These are phyloP conservation scores for Notamacropus eugenii DNA, from an alignment of 2,797 vertebrate genomes.

Conservation along the genomic window DNA sequence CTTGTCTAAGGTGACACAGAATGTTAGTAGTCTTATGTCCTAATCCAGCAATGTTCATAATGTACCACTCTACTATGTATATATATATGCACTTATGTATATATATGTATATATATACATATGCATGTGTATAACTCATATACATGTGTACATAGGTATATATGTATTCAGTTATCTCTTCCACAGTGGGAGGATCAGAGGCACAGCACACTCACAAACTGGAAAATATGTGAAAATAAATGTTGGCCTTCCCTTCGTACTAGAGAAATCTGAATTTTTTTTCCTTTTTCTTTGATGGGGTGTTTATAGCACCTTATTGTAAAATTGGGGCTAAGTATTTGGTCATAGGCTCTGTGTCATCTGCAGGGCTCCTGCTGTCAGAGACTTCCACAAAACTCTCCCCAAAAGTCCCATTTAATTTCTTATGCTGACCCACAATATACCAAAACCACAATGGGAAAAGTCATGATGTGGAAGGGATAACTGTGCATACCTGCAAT, in stretches of 20 bases:
- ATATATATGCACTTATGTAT: neutral
- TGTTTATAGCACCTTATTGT: neutral
- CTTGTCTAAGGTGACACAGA: neutral
- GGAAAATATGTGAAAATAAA: neutral
- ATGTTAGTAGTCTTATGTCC: neutral
- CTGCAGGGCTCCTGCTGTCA: neutral
- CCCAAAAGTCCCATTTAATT: neutral
- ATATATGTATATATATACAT: neutral
- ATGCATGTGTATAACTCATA: neutral
- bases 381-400: neutral
- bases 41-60: neutral
- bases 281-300: neutral
- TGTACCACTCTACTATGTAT: neutral
- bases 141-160: neutral
- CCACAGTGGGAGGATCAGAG: neutral
- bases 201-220: neutral
- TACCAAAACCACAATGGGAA: neutral
- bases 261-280: neutral
- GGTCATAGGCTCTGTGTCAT: neutral
- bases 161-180: too few relatives aligned
- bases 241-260: neutral
- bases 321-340: neutral
- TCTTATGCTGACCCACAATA: neutral
- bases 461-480: neutral
- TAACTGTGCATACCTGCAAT: neutral